These are phyloP conservation scores for Nyleta sp. DNA, from an alignment of 2,888 invertebrate species.

Conservation along the genomic window DNA sequence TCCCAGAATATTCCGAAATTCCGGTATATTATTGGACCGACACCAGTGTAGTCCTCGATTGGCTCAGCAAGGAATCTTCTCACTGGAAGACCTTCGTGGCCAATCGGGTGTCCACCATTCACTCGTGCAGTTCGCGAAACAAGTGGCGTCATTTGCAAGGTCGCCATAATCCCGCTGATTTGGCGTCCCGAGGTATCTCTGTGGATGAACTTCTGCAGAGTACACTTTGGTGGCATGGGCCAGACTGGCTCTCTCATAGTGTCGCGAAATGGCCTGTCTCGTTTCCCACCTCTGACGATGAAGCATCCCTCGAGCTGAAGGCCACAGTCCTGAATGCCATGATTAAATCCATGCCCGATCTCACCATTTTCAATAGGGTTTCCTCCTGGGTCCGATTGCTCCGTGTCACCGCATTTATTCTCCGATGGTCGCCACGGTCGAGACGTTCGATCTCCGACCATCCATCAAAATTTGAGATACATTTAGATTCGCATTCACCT, in stretches of 20 bases:
- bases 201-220: not conserved
- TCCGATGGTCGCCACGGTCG: not conserved
- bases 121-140: too few relatives aligned
- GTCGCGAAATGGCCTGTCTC: not conserved
- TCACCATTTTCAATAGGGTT: not conserved
- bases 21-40: slow-evolving; percentile 8
- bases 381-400: not conserved
- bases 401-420: not conserved
- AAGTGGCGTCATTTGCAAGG: too few relatives aligned
- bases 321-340: not conserved
- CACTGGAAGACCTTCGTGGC: not conserved
- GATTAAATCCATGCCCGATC: not conserved
- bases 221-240: slow-evolving; percentile 2
- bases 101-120: not conserved
- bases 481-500: too few relatives aligned
- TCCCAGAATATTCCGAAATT: not conserved
- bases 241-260: not conserved
- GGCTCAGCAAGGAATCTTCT: not conserved
- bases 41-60: slow-evolving; percentile 2
- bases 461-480: too few relatives aligned
- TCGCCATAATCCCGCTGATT: slow-evolving; percentile 25
- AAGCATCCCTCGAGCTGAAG: not conserved
- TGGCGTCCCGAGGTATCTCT: slow-evolving; percentile 16
- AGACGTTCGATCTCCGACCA: too few relatives aligned
- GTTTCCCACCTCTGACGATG: not conserved